Conservation (phyloP, 2,113 vertebrate species). For the Condylura cristata region DNA sequence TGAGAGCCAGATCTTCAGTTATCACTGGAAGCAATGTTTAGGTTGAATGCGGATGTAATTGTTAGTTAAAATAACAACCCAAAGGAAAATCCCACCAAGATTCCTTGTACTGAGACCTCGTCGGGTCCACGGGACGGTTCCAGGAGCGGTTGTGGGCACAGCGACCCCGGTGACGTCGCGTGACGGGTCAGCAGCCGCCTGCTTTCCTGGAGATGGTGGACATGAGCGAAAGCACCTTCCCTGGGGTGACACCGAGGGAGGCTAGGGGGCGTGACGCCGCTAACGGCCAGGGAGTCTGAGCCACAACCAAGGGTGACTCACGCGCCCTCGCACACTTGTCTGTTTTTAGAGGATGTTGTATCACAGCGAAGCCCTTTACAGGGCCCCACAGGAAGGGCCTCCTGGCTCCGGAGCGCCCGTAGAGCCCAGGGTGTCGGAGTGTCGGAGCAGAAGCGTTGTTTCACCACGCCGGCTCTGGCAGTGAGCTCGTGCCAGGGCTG, state of each 20-base stretch:
- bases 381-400: background rate
- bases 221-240: background rate
- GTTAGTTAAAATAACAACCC: background rate
- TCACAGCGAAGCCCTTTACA: too few species aligned
- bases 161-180: background rate
- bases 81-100: background rate
- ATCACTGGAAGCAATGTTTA: background rate
- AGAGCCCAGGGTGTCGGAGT: background rate
- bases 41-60: background rate
- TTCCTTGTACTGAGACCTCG: background rate
- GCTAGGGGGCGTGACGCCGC: background rate
- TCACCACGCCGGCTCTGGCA: rapidly evolving
- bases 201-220: background rate
- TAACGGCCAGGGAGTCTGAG: background rate
- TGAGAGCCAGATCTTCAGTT: background rate
- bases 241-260: background rate
- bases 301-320: background rate
- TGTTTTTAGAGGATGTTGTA: background rate
- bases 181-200: background rate
- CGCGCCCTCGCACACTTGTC: background rate
- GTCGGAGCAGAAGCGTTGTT: background rate
- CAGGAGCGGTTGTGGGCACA: background rate
- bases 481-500: background rate
- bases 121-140: background rate
- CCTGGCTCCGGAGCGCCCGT: rapidly evolving